phyloP scores from a whole-genome alignment of 2,113 vertebrate species.

The Paedocypris sp. region DNA sequence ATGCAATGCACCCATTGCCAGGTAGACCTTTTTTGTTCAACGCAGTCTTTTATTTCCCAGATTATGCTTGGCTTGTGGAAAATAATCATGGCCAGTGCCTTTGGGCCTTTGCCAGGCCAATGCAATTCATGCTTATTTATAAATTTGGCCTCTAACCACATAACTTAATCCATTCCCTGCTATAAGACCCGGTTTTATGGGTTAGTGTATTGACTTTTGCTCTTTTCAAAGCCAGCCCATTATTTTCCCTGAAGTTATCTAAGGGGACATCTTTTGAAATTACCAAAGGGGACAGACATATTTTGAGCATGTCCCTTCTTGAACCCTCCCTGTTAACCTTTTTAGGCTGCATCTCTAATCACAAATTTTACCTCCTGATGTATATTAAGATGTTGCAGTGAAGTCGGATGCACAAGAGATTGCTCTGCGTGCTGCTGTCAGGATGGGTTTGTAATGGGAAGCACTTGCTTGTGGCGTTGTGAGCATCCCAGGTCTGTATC shows the following conservation, averaged over 20 bases:
- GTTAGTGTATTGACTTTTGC: not conserved
- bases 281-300: not conserved
- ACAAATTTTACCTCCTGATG: constrained; percentile 15
- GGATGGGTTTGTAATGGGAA: not conserved
- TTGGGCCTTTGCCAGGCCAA: not conserved
- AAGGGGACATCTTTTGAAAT: too few species aligned
- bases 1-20: not conserved
- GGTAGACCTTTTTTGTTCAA: not conserved
- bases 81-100: not conserved
- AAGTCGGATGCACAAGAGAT: not conserved
- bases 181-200: not conserved
- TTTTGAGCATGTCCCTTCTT: constrained; percentile 11
- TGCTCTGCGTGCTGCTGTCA: constrained; percentile 24
- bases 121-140: not conserved
- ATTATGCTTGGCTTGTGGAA: constrained; percentile 2
- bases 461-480: constrained; percentile 3
- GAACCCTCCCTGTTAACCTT: constrained; percentile 16
- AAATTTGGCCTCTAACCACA: not conserved
- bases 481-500: not conserved
- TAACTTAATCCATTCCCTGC: not conserved
- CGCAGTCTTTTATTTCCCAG: not conserved
- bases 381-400: not conserved
- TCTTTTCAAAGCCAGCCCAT: not conserved
- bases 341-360: constrained; percentile 18
- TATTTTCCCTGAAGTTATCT: too few species aligned